These are phyloP conservation scores for Eupristina koningsbergeri DNA, from an alignment of 1,140 invertebrate genomes.

Conservation along the genomic window DNA sequence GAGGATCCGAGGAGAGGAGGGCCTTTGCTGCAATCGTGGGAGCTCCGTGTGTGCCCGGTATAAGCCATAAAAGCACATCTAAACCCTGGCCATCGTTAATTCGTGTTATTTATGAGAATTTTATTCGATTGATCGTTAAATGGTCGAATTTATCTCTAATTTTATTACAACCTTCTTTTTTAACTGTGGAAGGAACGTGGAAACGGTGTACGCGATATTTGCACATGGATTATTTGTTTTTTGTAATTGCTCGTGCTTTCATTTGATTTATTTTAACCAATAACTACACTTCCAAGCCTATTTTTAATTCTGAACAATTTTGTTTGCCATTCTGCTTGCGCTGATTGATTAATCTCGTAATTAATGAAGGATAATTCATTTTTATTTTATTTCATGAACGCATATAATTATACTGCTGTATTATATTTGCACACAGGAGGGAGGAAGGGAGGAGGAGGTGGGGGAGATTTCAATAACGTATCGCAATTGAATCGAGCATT, in stretches of 20 bases:
- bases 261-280: background rate
- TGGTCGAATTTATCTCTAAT: background rate
- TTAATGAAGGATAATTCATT: background rate
- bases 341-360: background rate
- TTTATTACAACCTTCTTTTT: background rate
- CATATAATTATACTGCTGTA: background rate
- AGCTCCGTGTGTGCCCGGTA: background rate
- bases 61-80: background rate
- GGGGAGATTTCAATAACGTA: background rate
- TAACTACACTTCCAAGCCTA: background rate
- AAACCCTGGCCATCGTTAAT: too few species aligned
- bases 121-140: background rate
- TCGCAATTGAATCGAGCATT: background rate
- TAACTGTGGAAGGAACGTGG: too few species aligned
- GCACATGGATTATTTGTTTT: too few species aligned
- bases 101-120: background rate
- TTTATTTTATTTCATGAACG: background rate
- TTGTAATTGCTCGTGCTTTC: background rate
- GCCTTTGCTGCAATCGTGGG: background rate
- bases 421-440: background rate
- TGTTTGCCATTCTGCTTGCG: background rate
- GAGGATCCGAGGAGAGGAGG: too few species aligned
- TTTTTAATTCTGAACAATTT: background rate
- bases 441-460: too few species aligned
- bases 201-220: too few species aligned